A percentile compares a stretch with the other conserved stretches of the same genome.
phyloP scores from a whole-genome alignment of 2,888 invertebrate genomes.

The Malthinus seriepunctatus region DNA sequence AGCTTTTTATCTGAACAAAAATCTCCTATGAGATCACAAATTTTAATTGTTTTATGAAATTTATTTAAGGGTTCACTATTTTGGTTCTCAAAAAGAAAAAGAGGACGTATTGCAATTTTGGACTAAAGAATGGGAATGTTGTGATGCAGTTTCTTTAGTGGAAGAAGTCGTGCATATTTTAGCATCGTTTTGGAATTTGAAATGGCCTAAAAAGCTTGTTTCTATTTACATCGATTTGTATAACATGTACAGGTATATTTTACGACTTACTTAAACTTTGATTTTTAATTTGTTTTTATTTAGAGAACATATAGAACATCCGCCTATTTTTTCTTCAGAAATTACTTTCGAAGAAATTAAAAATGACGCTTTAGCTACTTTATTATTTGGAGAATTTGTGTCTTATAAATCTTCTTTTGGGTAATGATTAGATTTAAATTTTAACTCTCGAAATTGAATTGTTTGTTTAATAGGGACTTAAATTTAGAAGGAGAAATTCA shows the following conservation, averaged over 20 bases:
- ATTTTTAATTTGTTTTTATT: constrained; percentile 14
- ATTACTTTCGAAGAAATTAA: constrained; percentile 51
- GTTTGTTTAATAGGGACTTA: not conserved
- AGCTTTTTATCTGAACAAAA: too few relatives aligned
- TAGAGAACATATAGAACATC: constrained; percentile 60
- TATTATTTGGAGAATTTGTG: constrained; percentile 57
- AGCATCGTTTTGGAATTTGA: constrained; percentile 63
- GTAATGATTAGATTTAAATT: not conserved
- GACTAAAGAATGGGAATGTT: constrained; percentile 60
- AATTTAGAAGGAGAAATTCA: constrained; percentile 42
- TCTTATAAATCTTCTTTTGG: constrained; percentile 8
- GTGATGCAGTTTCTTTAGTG: constrained; percentile 64
- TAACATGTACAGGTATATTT: constrained; percentile 50
- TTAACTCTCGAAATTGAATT: not conserved
- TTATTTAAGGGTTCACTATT: constrained; percentile 58
- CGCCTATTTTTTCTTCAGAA: constrained; percentile 53
- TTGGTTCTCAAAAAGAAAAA: constrained; percentile 67
- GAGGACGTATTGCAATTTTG: constrained; percentile 68
- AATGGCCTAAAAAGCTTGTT: constrained; percentile 67
- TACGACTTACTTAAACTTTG: constrained; percentile 11
- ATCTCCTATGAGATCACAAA: too few relatives aligned
- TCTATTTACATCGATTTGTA: constrained; percentile 65
- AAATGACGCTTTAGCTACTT: constrained; percentile 57
- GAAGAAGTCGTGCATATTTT: constrained; percentile 63
- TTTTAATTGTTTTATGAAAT: too few relatives aligned